These are phyloP conservation scores for Tragopan temminckii DNA, from an alignment of 2,797 vertebrate genomes.

Conservation along the genomic window DNA sequence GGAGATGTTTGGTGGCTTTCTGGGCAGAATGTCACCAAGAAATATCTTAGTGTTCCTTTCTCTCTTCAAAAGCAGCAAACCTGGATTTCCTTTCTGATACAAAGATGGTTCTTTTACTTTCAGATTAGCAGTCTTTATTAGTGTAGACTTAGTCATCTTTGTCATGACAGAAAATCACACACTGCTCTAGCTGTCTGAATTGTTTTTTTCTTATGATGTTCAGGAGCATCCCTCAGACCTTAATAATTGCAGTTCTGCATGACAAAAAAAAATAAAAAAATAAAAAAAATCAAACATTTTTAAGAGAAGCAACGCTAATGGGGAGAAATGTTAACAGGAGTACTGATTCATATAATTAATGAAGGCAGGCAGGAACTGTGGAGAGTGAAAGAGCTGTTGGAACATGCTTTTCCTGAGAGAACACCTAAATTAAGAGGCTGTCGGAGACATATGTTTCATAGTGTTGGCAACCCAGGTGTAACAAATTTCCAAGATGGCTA, in stretches of 20 bases:
- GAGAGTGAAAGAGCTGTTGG: slow-evolving; percentile 28
- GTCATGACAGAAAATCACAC: background rate
- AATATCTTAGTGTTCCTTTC: background rate
- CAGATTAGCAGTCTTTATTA: background rate
- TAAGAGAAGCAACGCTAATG: background rate
- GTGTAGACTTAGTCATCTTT: background rate
- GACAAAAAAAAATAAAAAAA: background rate
- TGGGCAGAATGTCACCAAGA: background rate
- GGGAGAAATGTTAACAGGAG: slow-evolving; percentile 45
- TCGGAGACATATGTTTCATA: slow-evolving; percentile 17
- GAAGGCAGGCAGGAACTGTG: slow-evolving; percentile 7
- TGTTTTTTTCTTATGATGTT: background rate
- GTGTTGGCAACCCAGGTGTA: slow-evolving; percentile 51
- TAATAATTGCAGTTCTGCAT: background rate
- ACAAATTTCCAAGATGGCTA: slow-evolving; percentile 48
- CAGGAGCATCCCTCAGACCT: background rate
- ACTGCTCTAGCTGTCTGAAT: background rate
- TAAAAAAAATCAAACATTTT: background rate
- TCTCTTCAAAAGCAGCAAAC: background rate
- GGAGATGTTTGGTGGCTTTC: background rate
- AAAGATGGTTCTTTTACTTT: background rate
- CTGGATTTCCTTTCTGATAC: background rate
- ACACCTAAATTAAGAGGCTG: slow-evolving; percentile 56
- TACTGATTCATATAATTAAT: slow-evolving; percentile 47
- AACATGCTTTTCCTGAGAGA: slow-evolving; percentile 49